Conservation (phyloP, 2,888 invertebrate species). For the Noctua janthina region DNA sequence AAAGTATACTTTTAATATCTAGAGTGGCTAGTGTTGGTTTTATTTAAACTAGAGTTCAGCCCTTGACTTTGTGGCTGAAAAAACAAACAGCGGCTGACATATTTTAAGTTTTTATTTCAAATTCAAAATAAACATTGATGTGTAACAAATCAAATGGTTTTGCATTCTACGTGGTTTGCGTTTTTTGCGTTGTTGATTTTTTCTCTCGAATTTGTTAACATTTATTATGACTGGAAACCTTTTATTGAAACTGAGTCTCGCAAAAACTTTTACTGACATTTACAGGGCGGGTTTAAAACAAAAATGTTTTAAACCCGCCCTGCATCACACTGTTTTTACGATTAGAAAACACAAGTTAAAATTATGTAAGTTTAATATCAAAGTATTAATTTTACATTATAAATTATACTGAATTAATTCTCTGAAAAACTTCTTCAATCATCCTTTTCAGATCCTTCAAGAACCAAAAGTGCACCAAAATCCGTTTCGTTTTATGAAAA, state of each 20-base stretch:
- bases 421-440: neutral
- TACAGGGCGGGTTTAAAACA: no score
- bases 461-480: neutral
- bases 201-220: neutral
- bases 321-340: neutral
- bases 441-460: neutral
- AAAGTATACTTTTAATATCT: neutral
- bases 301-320: neutral
- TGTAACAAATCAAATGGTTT: slow-evolving; percentile 39
- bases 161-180: slow-evolving; percentile 6
- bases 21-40: slow-evolving; percentile 18
- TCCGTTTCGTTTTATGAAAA: neutral
- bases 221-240: neutral
- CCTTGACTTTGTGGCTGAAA: slow-evolving; percentile 27
- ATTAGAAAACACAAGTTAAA: no score
- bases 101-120: slow-evolving; percentile 26
- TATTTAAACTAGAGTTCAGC: slow-evolving; percentile 20
- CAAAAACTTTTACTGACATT: no score
- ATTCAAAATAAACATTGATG: slow-evolving; percentile 22
- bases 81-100: slow-evolving; percentile 17
- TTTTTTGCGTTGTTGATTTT: slow-evolving; percentile 18
- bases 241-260: neutral
- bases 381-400: neutral
- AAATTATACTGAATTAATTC: neutral
- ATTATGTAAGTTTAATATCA: neutral